Conservation (phyloP, 2,113 vertebrate species). For the Otis tarda region DNA sequence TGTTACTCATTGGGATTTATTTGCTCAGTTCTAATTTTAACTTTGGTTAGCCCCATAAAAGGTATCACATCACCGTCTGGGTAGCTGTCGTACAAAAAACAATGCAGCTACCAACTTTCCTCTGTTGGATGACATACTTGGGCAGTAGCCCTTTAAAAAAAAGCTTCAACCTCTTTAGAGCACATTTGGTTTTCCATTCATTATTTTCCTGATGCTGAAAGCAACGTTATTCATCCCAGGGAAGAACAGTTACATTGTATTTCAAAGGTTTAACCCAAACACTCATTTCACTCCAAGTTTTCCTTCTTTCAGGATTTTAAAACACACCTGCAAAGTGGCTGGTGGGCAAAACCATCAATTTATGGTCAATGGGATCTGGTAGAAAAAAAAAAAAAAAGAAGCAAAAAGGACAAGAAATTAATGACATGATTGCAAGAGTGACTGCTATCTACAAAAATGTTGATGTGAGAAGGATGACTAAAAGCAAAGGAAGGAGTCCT, state of each 20-base stretch:
- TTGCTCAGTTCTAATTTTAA: constrained; percentile 61
- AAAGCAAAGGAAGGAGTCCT: neutral
- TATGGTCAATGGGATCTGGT: neutral
- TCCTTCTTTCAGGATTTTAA: neutral
- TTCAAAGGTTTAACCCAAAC: constrained; percentile 25
- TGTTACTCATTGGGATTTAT: constrained; percentile 49
- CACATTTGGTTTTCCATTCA: constrained; percentile 53
- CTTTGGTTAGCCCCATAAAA: constrained; percentile 57
- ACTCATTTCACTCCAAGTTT: neutral
- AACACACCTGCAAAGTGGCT: neutral
- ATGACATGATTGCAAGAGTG: neutral
- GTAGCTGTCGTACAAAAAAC: constrained; percentile 51
- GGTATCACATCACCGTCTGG: constrained; percentile 58
- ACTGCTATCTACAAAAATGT: constrained; percentile 21
- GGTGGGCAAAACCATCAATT: neutral
- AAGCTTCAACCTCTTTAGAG: neutral
- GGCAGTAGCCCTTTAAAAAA: constrained; percentile 49
- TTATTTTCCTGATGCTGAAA: constrained; percentile 43
- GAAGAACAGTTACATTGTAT: constrained; percentile 43
- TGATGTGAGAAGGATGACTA: neutral
- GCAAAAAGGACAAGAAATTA: neutral
- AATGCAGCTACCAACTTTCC: constrained; percentile 61
- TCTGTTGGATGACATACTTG: constrained; percentile 59
- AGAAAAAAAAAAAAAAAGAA: neutral
- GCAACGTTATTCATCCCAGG: neutral